Base-by-base conservation (phyloP, 2,797 vertebrate genomes). In the Sebastes kiyomatsui region DNA sequence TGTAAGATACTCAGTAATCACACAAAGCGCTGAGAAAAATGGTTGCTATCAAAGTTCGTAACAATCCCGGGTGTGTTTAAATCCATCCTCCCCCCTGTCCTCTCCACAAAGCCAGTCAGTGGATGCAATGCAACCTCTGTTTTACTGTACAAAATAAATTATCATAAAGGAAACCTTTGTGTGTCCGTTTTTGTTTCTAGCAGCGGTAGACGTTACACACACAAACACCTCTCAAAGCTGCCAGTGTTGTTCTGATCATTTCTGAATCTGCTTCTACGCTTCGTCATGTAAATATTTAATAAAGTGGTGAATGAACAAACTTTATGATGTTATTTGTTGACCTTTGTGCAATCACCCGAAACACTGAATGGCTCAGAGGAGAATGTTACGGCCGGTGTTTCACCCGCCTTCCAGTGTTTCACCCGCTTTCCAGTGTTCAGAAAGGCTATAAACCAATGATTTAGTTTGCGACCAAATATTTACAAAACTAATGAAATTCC, bases 131-230 rank as follows among this genome's bases (percentile, higher is more conserved):
- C 79, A 62, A 88, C 80, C 77, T 88, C 61, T 91, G 90, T 94
- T 96, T 93, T 93, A 94, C 84, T 95, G 92, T 95, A 95, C 81
- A 94, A 94, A 94, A 94, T 94, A 95, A 94, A 95, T 95, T 94
- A 94, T 96, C 77, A 91, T 75, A 83, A 90, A 89, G 27, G 78
- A 90, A 81, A 52, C 69, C n/a, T 22, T 8, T 38, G 74, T 66
- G 76, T 79, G 75, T 16, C 5, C 2, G 3, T 82, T 67, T 33
- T 49, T 67, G 5, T 46, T 79, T 73, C 2, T 14, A 54, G 38
- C 30, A 32, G 11, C 14, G 12, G 30, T 2, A n/a, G 8, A 30
- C 16, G 20, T 7, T 8, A 61, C 59, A 32, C 18, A 59, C 38
- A 46, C 30, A 62, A 2, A 64, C 35, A n/a, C 46, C 33, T 23